phyloP scores from a whole-genome alignment of 2,113 vertebrate species.

The Hemiscyllium ocellatum region DNA sequence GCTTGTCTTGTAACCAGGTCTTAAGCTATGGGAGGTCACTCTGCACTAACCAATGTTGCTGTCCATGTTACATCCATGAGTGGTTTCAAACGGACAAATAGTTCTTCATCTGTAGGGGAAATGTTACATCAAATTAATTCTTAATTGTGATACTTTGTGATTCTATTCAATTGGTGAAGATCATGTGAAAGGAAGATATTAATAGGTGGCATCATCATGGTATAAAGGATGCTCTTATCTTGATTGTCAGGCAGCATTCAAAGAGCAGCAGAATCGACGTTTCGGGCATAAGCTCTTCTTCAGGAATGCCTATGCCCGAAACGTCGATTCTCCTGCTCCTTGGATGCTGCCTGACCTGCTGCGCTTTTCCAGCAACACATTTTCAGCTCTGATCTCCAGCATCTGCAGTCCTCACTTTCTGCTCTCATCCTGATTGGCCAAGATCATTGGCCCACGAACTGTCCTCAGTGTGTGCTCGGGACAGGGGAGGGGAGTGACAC shows the following conservation, averaged over 20 bases:
- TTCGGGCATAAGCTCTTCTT: no score
- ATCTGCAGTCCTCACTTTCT: no score
- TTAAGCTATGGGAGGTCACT: neutral
- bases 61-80: conserved; percentile 31
- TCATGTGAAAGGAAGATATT: no score
- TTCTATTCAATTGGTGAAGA: neutral
- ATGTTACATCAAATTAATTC: neutral
- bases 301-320: no score
- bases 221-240: neutral
- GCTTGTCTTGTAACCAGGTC: neutral
- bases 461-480: neutral
- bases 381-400: no score
- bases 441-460: neutral
- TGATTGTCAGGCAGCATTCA: no score
- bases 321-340: no score
- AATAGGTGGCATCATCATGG: no score
- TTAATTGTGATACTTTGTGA: neutral
- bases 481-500: neutral
- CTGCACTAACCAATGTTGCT: conserved; percentile 17
- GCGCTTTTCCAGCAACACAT: no score
- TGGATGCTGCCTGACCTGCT: no score
- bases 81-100: neutral
- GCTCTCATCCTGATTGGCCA: neutral
- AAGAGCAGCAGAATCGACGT: no score
- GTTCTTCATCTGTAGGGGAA: conserved; percentile 23